Evolutionary conservation across 2,888 invertebrate species (phyloP).

Genomic region (Nezara viridula): DNA sequence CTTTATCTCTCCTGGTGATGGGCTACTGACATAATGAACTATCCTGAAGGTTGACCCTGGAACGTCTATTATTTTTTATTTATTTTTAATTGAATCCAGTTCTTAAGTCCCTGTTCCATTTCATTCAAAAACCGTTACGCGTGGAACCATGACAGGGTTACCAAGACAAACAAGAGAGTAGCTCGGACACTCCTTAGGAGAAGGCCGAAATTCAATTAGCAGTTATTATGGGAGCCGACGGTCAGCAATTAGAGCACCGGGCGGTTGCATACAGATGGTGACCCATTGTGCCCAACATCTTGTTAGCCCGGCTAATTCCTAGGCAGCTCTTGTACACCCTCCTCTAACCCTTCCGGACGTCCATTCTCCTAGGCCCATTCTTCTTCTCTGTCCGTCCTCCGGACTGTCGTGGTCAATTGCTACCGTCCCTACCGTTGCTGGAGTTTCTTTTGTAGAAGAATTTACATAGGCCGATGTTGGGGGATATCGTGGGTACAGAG

Average conservation of each 20-base stretch:
- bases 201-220: conserved; percentile 8
- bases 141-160: background rate
- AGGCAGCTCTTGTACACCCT: conserved; percentile 62
- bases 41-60: background rate
- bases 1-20: too few species aligned
- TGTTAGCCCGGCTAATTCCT: conserved; percentile 62
- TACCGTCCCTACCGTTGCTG: background rate
- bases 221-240: conserved; percentile 8
- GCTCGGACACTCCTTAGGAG: conserved; percentile 20
- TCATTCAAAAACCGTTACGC: background rate
- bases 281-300: conserved; percentile 50
- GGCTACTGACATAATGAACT: too few species aligned
- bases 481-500: background rate
- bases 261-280: conserved; percentile 41
- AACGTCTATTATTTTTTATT: background rate
- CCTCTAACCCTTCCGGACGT: conserved; percentile 41
- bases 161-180: conserved; percentile 12
- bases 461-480: background rate
- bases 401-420: background rate
- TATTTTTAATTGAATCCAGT: background rate
- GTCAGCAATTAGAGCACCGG: background rate
- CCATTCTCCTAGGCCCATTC: conserved; percentile 20
- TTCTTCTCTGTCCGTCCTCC: conserved; percentile 32
- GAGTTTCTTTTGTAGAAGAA: background rate
- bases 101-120: background rate